These are phyloP conservation scores for Hypsopygia costalis DNA, from an alignment of 2,888 invertebrate genomes.

Conservation along the genomic window DNA sequence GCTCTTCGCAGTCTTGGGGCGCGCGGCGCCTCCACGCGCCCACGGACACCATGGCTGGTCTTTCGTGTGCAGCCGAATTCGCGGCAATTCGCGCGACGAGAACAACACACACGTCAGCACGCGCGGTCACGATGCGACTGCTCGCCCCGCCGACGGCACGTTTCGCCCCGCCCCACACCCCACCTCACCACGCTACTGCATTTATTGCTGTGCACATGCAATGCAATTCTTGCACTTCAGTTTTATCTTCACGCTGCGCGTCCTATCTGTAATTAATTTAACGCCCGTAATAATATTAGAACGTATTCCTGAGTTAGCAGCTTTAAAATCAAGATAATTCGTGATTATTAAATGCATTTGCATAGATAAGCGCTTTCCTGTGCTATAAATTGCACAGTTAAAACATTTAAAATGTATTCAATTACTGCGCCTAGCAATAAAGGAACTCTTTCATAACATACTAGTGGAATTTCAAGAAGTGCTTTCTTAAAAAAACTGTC, in stretches of 20 bases:
- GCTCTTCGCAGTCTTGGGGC: slow-evolving; percentile 71
- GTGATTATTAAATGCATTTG: too few relatives aligned
- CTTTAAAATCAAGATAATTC: too few relatives aligned
- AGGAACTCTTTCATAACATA: too few relatives aligned
- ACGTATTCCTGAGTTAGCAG: too few relatives aligned
- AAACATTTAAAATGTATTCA: too few relatives aligned
- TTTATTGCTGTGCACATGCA: slow-evolving; percentile 64
- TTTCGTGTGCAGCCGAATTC: slow-evolving; percentile 44
- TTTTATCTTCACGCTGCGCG: slow-evolving; percentile 15
- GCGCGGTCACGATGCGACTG: slow-evolving; percentile 71
- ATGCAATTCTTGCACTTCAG: slow-evolving; percentile 28
- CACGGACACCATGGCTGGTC: slow-evolving; percentile 65
- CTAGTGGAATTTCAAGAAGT: too few relatives aligned
- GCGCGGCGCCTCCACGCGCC: slow-evolving; percentile 72
- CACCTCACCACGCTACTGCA: slow-evolving; percentile 51
- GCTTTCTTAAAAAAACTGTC: too few relatives aligned
- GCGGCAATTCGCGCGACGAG: slow-evolving; percentile 73
- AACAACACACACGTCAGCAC: slow-evolving; percentile 45
- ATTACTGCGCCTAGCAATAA: too few relatives aligned
- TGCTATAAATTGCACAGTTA: too few relatives aligned
- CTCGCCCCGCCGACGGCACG: slow-evolving; percentile 39
- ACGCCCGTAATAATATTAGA: not conserved
- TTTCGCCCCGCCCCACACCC: slow-evolving; percentile 47
- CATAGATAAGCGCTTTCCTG: too few relatives aligned
- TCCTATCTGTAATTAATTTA: not conserved